phyloP scores from a whole-genome alignment of 2,797 vertebrate genomes.

The Acrossocheilus fasciatus region DNA sequence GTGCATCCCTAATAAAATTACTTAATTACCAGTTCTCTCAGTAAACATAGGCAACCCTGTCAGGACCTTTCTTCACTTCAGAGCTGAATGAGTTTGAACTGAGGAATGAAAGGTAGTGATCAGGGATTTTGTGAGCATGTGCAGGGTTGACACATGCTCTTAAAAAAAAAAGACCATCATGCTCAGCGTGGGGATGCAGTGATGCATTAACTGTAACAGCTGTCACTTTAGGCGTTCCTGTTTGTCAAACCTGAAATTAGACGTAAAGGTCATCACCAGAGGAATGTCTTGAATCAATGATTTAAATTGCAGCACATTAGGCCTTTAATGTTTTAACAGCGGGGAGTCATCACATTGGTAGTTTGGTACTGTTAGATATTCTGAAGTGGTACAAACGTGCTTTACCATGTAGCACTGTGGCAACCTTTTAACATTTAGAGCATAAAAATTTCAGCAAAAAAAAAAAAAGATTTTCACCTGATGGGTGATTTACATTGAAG shows the following conservation, averaged over 20 bases:
- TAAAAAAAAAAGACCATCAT: conserved; percentile 33
- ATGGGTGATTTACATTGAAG: not conserved
- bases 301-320: conserved; percentile 63
- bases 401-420: not conserved
- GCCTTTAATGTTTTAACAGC: conserved; percentile 66
- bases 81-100: conserved; percentile 1
- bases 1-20: not conserved
- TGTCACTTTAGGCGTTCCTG: conserved; percentile 61
- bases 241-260: conserved; percentile 61
- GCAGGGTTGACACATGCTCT: conserved; percentile 22
- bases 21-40: not conserved
- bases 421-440: not conserved
- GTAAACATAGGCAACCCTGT: not conserved
- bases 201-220: conserved; percentile 61
- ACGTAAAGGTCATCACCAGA: conserved; percentile 66
- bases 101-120: not conserved
- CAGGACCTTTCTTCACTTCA: not conserved
- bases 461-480: not conserved
- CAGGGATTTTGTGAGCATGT: not conserved
- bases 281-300: conserved; percentile 65
- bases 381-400: conserved; percentile 42
- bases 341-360: conserved; percentile 42
- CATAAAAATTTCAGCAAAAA: not conserved
- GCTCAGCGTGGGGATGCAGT: conserved; percentile 29
- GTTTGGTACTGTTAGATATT: conserved; percentile 37